These are phyloP conservation scores for Hafferia zeledoni DNA, from an alignment of 2,797 vertebrate species.

Conservation along the genomic window DNA sequence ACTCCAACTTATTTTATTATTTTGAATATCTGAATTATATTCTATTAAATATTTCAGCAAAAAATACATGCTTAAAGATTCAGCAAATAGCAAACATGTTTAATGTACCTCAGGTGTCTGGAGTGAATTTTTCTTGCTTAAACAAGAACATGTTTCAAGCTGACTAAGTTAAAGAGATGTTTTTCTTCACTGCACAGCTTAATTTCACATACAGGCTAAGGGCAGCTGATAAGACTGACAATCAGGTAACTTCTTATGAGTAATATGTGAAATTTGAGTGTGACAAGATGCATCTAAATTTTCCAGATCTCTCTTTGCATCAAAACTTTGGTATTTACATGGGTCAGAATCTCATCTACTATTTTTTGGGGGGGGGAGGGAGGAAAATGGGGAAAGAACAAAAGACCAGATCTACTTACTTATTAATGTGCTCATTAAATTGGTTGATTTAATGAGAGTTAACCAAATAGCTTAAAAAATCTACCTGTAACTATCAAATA, in stretches of 20 bases:
- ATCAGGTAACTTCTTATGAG: neutral
- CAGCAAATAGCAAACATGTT: neutral
- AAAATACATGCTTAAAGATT: neutral
- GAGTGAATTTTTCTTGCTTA: neutral
- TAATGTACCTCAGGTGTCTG: neutral
- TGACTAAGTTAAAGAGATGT: neutral
- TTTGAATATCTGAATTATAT: neutral
- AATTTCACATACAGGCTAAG: neutral
- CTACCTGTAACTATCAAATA: neutral
- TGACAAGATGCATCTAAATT: neutral
- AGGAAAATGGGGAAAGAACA: neutral
- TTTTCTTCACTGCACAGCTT: neutral
- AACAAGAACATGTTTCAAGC: neutral
- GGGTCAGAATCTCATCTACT: neutral
- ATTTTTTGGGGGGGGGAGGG: too few species aligned
- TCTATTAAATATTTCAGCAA: neutral
- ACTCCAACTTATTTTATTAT: neutral
- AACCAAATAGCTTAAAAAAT: neutral
- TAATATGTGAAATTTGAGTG: neutral
- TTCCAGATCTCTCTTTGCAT: neutral
- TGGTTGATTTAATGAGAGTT: rapidly evolving
- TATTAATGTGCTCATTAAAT: neutral
- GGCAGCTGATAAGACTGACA: neutral
- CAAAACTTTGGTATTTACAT: neutral
- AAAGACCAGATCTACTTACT: neutral